phyloP scores from a whole-genome alignment of 2,113 vertebrate genomes.

The Leptobrachium leishanense region DNA sequence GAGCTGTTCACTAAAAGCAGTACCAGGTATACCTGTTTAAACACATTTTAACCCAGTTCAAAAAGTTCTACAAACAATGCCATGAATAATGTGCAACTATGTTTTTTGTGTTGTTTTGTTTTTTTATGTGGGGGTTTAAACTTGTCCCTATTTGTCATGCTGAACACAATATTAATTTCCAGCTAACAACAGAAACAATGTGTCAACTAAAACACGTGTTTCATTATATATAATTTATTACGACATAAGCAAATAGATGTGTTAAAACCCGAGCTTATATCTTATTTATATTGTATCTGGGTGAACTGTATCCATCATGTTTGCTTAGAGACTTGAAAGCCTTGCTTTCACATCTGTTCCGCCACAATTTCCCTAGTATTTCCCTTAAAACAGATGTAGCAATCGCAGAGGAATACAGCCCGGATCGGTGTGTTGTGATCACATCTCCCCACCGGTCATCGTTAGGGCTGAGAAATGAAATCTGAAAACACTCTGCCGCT shows the following conservation, averaged over 20 bases:
- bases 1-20: neutral
- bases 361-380: conserved; percentile 7
- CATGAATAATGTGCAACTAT: no score
- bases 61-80: no score
- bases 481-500: neutral
- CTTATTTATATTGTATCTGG: conserved; percentile 9
- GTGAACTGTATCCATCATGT: conserved; percentile 28
- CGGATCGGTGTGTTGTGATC: neutral
- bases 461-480: neutral
- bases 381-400: conserved; percentile 22
- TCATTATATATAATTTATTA: conserved; percentile 13
- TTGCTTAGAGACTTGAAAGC: conserved; percentile 33
- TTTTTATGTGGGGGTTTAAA: neutral
- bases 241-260: conserved; percentile 2
- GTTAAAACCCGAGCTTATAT: conserved; percentile 20
- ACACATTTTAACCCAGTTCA: neutral
- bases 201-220: neutral
- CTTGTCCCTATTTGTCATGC: neutral
- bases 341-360: conserved; percentile 34
- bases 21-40: neutral
- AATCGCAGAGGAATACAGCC: neutral
- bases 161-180: neutral
- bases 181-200: neutral
- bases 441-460: conserved; percentile 14
- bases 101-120: no score